Evolutionary conservation across 2,113 vertebrate genomes (phyloP), one percentile per base, ranked within the genome.

Genomic region (sheep (Ovis aries)): DNA sequence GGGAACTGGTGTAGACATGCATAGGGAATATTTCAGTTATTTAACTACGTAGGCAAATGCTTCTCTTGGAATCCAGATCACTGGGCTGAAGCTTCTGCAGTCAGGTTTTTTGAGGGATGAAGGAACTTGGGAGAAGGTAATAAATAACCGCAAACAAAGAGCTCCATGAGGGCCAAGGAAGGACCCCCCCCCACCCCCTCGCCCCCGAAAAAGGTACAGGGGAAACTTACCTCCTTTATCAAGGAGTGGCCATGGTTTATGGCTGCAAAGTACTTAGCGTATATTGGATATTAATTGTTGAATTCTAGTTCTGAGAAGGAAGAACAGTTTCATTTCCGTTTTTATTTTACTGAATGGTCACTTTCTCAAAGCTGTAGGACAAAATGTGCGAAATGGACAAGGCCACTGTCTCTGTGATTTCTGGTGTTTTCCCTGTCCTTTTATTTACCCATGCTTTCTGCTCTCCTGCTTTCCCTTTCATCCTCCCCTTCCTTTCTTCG

Each of bases 341-440:
- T 87, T 67, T 86, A 64, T 64, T 97, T 96, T 55, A 53, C 87
- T 48, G 12, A 52, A 81, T 59, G 62, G 93, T 96, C 67, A 45
- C 88, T 97, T 95, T 88, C 57, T 92, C 45, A 67, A 88, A 94
- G 77, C 62, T 93, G n/a, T 25, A 29, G 82, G 92, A 85, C 52
- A 88, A 25, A 92, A 84, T 60, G n/a, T 52, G 15, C n/a, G 55
- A 81, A 40, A 40, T 67, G 81, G 53, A 57, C 74, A 81, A 45
- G 60, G 84, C 59, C 62, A 13, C 29, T 86, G 43, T 93, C 59
- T 92, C 59, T 48, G 23, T 84, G 74, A 88, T 82, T 95, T 97
- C 67, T 80, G 33, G 33, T 82, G 92, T 95, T 91, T 29, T 80
- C 92, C 48, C 17, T 71, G 14, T 81, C 92, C 88, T 95, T 90